phyloP scores from a whole-genome alignment of 2,888 invertebrate genomes.

The Clepsis dumicolana region DNA sequence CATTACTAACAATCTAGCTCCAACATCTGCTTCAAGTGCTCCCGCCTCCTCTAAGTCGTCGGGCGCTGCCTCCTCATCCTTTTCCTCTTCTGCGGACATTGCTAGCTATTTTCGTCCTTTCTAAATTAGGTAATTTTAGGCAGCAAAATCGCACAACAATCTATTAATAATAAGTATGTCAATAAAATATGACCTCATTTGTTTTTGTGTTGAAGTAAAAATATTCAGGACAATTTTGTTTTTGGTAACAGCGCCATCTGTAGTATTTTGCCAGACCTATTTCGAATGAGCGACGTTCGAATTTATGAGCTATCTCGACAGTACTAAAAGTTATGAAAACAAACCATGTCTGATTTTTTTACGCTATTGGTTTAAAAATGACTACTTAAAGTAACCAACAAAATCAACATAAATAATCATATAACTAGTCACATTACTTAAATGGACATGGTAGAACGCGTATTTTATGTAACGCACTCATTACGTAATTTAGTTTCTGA shows the following conservation, averaged over 20 bases:
- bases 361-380: neutral
- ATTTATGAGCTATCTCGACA: neutral
- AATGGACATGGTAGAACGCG: neutral
- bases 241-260: slow-evolving; percentile 14
- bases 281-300: slow-evolving; percentile 8
- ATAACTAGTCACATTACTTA: neutral
- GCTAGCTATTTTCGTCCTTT: neutral
- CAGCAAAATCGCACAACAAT: slow-evolving; percentile 1
- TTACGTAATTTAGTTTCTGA: slow-evolving; percentile 33
- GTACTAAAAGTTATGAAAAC: neutral
- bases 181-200: slow-evolving; percentile 8
- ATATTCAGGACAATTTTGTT: neutral
- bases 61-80: slow-evolving; percentile 56
- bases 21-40: slow-evolving; percentile 77
- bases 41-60: slow-evolving; percentile 76
- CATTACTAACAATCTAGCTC: slow-evolving; percentile 74
- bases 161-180: slow-evolving; percentile 7
- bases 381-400: neutral
- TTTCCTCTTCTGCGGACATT: slow-evolving; percentile 50
- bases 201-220: slow-evolving; percentile 11
- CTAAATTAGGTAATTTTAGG: neutral
- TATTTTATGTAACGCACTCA: neutral
- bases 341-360: neutral
- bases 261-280: neutral
- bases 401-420: neutral